phyloP scores from a whole-genome alignment of 2,797 vertebrate genomes.

The Catostomus latipinnis region DNA sequence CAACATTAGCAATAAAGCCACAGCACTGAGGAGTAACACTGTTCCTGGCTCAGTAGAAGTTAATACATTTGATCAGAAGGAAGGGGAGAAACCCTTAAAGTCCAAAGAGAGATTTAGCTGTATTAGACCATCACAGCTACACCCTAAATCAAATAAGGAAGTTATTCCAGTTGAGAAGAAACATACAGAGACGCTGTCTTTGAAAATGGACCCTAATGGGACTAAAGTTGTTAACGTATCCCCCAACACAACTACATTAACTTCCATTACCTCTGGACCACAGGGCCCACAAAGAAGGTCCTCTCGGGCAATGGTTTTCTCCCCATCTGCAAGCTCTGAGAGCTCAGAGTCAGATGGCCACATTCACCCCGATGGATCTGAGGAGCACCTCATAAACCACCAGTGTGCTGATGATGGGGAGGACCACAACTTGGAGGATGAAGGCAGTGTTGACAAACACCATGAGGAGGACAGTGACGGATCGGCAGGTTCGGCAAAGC shows the following conservation, averaged over 20 bases:
- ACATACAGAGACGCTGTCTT: slow-evolving; percentile 80
- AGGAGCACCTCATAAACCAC: slow-evolving; percentile 65
- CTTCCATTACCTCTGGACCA: slow-evolving; percentile 70
- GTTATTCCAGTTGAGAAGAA: slow-evolving; percentile 81
- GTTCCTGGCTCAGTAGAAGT: slow-evolving; percentile 70
- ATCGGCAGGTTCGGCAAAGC: slow-evolving; percentile 87
- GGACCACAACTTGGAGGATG: slow-evolving; percentile 69
- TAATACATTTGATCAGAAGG: slow-evolving; percentile 73
- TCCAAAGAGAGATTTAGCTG: slow-evolving; percentile 73
- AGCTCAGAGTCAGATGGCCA: slow-evolving; percentile 80
- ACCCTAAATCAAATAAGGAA: slow-evolving; percentile 79
- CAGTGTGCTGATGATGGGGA: slow-evolving; percentile 68
- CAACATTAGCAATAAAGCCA: slow-evolving; percentile 73
- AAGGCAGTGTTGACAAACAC: slow-evolving; percentile 79
- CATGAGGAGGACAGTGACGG: slow-evolving; percentile 89
- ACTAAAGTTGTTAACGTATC: slow-evolving; percentile 69
- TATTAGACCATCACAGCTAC: slow-evolving; percentile 67
- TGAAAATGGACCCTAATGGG: slow-evolving; percentile 87
- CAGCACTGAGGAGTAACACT: slow-evolving; percentile 72
- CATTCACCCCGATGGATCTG: slow-evolving; percentile 70
- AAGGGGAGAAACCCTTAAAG: slow-evolving; percentile 78
- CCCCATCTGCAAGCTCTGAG: slow-evolving; percentile 78
- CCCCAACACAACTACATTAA: slow-evolving; percentile 68
- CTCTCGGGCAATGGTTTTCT: slow-evolving; percentile 70
- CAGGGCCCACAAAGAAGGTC: slow-evolving; percentile 68